Evolutionary conservation across 2,113 vertebrate genomes (phyloP).

Genomic region (Sebastes fasciatus): DNA sequence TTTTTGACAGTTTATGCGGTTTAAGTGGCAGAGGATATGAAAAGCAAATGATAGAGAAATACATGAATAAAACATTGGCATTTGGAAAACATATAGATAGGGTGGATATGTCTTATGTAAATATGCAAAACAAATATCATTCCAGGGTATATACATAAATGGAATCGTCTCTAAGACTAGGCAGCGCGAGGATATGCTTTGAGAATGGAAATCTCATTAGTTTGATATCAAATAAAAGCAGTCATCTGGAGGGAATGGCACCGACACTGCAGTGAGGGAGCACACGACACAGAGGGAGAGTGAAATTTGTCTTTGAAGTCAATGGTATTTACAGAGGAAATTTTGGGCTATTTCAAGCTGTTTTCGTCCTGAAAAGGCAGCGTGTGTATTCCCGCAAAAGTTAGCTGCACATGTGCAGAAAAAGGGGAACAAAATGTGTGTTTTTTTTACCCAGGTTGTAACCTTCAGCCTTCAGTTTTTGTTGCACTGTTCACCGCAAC

Average conservation of each 20-base stretch:
- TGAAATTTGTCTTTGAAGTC: constrained; percentile 78
- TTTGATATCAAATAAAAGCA: constrained; percentile 83
- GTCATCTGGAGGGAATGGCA: constrained; percentile 79
- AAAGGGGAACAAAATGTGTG: background rate
- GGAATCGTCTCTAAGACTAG: constrained; percentile 74
- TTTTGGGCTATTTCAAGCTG: constrained; percentile 69
- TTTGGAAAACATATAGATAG: constrained; percentile 82
- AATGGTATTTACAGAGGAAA: constrained; percentile 69
- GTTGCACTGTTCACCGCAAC: background rate
- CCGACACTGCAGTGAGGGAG: constrained; percentile 61
- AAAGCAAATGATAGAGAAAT: constrained; percentile 75
- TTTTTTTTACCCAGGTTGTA: background rate
- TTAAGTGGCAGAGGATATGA: constrained; percentile 78
- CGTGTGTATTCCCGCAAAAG: constrained; percentile 32
- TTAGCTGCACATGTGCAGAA: constrained; percentile 8
- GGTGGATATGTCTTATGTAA: constrained; percentile 78
- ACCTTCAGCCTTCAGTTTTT: background rate
- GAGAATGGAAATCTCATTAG: constrained; percentile 84
- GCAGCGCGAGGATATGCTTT: constrained; percentile 69
- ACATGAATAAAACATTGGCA: constrained; percentile 83
- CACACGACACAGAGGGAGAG: constrained; percentile 61
- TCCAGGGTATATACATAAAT: constrained; percentile 79
- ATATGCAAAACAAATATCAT: constrained; percentile 83
- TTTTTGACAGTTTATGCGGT: constrained; percentile 76
- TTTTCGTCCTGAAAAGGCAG: constrained; percentile 55